Conservation (phyloP, 2,113 vertebrate species). For the Oxyruncus cristatus region DNA sequence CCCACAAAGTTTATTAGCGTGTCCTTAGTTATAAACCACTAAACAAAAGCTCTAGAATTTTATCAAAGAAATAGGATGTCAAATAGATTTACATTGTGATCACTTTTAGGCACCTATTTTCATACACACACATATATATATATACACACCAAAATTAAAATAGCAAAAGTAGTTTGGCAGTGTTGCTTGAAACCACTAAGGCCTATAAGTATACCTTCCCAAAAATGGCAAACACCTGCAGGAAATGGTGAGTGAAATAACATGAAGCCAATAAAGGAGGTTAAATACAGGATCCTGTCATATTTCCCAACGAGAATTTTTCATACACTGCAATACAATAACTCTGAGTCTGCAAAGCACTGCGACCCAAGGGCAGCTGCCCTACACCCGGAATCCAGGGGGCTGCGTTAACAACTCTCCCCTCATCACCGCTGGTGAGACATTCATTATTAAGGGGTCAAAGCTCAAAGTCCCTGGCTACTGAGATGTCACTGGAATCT, state of each 20-base stretch:
- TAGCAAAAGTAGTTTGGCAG: not conserved
- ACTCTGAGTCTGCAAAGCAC: not conserved
- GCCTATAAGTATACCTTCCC: not conserved
- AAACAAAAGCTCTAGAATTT: not conserved
- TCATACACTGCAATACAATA: not conserved
- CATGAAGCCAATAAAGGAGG: not conserved
- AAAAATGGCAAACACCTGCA: not conserved
- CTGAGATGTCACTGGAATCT: not conserved
- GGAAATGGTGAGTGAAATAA: not conserved
- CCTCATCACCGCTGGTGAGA: rapidly evolving
- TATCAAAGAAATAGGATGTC: rapidly evolving
- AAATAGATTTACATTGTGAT: not conserved
- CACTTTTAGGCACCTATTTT: not conserved
- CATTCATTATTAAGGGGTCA: not conserved
- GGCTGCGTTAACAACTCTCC: not conserved
- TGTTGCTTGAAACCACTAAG: not conserved
- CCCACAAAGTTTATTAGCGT: not conserved
- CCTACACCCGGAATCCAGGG: not conserved
- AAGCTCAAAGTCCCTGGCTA: not conserved
- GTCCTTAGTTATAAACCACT: not conserved
- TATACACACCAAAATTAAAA: not conserved
- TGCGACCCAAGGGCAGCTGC: not conserved
- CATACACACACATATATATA: not conserved
- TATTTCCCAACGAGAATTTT: not conserved
- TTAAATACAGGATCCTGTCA: not conserved